Evolutionary conservation across 2,797 vertebrate genomes (phyloP).

Genomic region (Petrocephalus schoutedeni): DNA sequence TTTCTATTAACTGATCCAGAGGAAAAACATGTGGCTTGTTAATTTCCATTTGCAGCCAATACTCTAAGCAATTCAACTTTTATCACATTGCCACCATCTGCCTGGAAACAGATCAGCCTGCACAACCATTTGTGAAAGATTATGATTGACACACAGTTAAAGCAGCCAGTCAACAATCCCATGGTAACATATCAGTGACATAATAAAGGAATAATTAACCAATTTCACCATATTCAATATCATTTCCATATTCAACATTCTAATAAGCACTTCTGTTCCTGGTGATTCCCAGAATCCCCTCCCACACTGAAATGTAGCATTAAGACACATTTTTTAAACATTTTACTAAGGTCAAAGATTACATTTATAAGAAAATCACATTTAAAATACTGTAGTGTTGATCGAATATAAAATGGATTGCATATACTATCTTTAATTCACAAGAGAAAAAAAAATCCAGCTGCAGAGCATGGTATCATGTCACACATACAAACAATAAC

Average conservation of each 20-base stretch:
- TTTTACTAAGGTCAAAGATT: neutral
- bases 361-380: neutral
- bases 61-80: neutral
- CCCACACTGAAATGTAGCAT: neutral
- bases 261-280: neutral
- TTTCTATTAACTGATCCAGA: neutral
- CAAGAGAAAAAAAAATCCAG: neutral
- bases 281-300: neutral
- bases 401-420: neutral
- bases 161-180: neutral
- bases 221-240: constrained; percentile 1
- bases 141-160: neutral
- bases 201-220: neutral
- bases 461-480: neutral
- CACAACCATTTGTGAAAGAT: neutral
- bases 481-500: neutral
- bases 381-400: neutral
- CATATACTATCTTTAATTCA: neutral
- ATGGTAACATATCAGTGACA: neutral
- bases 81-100: neutral
- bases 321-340: neutral
- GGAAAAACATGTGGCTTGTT: neutral
- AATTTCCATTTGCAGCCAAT: neutral
- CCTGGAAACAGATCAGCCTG: neutral
- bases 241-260: neutral